Percentiles rank a stretch among this genome's conserved stretches.
phyloP scores from a whole-genome alignment of 2,797 vertebrate genomes.

The Labeo calbasu region DNA sequence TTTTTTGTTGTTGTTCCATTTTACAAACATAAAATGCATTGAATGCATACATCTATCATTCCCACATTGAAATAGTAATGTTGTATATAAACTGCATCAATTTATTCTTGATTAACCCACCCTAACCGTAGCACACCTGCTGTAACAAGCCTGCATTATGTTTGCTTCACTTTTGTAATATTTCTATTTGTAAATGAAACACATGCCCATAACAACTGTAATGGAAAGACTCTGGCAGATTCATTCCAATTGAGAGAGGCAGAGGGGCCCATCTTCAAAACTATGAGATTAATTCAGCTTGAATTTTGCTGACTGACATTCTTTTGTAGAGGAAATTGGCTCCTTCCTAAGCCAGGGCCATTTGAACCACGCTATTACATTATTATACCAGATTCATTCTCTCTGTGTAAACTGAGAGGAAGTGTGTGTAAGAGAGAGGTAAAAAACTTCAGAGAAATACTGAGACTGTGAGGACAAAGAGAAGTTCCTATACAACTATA shows the following conservation, averaged over 20 bases:
- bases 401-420: conserved; percentile 22
- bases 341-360: conserved; percentile 51
- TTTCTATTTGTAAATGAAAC: conserved; percentile 48
- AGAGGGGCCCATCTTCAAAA: conserved; percentile 34
- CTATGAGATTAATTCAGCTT: conserved; percentile 53
- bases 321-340: conserved; percentile 45
- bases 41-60: neutral
- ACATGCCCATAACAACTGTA: conserved; percentile 38
- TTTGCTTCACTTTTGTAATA: conserved; percentile 17
- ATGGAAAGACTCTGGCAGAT: conserved; percentile 45
- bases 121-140: neutral
- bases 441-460: neutral
- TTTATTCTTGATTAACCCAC: neutral
- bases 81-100: neutral
- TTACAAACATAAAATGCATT: neutral
- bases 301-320: conserved; percentile 56
- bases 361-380: conserved; percentile 48
- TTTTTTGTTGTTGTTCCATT: no score
- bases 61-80: neutral
- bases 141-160: conserved; percentile 16
- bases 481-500: conserved; percentile 33
- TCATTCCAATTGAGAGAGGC: conserved; percentile 37
- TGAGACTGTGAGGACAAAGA: conserved; percentile 21
- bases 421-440: conserved; percentile 16
- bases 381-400: conserved; percentile 54